phyloP scores from a whole-genome alignment of 2,888 invertebrate species.

The Teinopalpus imperialis region DNA sequence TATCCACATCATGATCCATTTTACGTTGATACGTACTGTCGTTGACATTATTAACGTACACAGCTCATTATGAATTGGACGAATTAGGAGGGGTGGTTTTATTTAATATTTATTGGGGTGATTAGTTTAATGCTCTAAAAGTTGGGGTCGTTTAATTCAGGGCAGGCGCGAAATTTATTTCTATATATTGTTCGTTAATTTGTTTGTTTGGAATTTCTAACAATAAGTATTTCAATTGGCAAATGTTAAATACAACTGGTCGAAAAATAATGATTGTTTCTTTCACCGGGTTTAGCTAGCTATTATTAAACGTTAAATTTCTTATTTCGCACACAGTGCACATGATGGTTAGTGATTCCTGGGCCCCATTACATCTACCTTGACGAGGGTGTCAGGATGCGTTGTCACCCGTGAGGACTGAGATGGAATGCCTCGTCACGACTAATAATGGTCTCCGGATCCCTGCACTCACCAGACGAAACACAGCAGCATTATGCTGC shows the following conservation, averaged over 20 bases:
- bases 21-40: slow-evolving; percentile 19
- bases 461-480: too few relatives aligned
- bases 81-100: slow-evolving; percentile 31
- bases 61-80: slow-evolving; percentile 18
- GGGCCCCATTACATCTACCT: too few relatives aligned
- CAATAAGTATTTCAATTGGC: slow-evolving; percentile 20
- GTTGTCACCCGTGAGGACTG: too few relatives aligned
- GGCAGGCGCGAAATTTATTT: slow-evolving; percentile 35
- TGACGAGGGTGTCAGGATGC: too few relatives aligned
- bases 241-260: slow-evolving; percentile 24
- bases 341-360: too few relatives aligned
- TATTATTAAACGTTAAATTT: too few relatives aligned
- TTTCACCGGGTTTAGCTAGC: too few relatives aligned
- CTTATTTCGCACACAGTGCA: too few relatives aligned
- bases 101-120: slow-evolving; percentile 39
- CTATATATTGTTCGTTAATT: slow-evolving; percentile 42
- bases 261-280: slow-evolving; percentile 2
- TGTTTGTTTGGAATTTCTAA: slow-evolving; percentile 42
- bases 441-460: too few relatives aligned
- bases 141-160: slow-evolving; percentile 37
- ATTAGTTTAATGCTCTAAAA: slow-evolving; percentile 33
- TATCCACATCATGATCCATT: slow-evolving; percentile 10
- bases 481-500: too few relatives aligned
- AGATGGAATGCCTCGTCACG: too few relatives aligned
- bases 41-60: slow-evolving; percentile 6